Percentiles rank a stretch among this genome's conserved stretches.
phyloP scores from a whole-genome alignment of 2,113 vertebrate genomes.

The Sapajus apella region DNA sequence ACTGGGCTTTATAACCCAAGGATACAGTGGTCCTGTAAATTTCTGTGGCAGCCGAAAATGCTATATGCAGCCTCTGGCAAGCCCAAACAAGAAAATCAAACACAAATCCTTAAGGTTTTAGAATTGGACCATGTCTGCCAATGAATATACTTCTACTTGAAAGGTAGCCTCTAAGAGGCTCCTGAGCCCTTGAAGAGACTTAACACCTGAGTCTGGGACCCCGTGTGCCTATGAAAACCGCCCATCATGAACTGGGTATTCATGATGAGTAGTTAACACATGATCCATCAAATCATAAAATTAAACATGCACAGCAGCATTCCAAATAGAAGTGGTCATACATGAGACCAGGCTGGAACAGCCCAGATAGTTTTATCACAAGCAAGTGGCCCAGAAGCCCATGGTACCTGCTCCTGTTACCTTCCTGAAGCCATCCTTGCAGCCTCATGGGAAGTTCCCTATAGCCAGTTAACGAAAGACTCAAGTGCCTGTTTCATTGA shows the following conservation, averaged over 20 bases:
- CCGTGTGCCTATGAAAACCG: neutral
- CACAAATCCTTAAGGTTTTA: neutral
- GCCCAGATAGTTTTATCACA: neutral
- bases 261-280: neutral
- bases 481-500: neutral
- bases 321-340: neutral
- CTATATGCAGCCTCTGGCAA: neutral
- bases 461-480: neutral
- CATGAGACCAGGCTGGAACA: neutral
- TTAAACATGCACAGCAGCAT: neutral
- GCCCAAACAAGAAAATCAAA: neutral
- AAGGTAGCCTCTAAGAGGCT: neutral
- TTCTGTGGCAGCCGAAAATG: neutral
- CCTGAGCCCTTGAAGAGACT: neutral
- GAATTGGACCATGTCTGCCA: neutral
- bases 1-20: neutral
- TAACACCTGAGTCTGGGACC: neutral
- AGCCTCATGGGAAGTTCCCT: neutral
- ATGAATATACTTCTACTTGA: neutral
- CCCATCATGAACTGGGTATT: neutral
- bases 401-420: neutral
- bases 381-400: neutral
- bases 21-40: neutral
- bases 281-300: neutral
- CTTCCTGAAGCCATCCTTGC: neutral